Conservation (phyloP, 2,113 vertebrate genomes). For the Thryonomys swinderianus region DNA sequence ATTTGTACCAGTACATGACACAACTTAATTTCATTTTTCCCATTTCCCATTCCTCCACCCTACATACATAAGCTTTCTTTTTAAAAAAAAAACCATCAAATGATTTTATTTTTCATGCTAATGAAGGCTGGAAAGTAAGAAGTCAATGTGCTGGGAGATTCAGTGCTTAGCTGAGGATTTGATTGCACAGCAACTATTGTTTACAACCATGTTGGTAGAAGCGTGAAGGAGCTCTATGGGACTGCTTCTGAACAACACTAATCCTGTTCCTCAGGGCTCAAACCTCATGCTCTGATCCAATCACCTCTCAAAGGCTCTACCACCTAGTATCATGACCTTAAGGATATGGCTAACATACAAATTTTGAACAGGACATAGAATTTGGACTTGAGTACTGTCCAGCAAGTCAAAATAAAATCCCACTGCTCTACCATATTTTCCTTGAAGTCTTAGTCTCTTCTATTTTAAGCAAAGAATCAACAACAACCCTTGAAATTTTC, state of each 20-base stretch:
- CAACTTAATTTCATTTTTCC: too few species aligned
- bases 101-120: not conserved
- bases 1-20: too few species aligned
- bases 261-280: too few species aligned
- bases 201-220: not conserved
- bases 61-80: too few species aligned
- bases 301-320: not conserved
- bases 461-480: slow-evolving; percentile 2
- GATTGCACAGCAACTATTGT: too few species aligned
- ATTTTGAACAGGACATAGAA: not conserved
- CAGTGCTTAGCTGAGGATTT: not conserved
- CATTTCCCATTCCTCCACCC: too few species aligned
- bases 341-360: not conserved
- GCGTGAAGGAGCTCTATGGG: not conserved
- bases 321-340: not conserved
- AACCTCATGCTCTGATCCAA: not conserved
- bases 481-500: not conserved
- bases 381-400: not conserved
- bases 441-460: not conserved
- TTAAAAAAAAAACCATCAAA: too few species aligned
- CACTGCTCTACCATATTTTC: not conserved
- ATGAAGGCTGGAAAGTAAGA: not conserved
- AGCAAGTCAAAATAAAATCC: not conserved
- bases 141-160: not conserved
- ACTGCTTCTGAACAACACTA: not conserved